Percentiles rank a stretch among this genome's conserved stretches.
Conservation (phyloP, 2,888 invertebrate genomes). For the Orthonychiurus folsomi region DNA sequence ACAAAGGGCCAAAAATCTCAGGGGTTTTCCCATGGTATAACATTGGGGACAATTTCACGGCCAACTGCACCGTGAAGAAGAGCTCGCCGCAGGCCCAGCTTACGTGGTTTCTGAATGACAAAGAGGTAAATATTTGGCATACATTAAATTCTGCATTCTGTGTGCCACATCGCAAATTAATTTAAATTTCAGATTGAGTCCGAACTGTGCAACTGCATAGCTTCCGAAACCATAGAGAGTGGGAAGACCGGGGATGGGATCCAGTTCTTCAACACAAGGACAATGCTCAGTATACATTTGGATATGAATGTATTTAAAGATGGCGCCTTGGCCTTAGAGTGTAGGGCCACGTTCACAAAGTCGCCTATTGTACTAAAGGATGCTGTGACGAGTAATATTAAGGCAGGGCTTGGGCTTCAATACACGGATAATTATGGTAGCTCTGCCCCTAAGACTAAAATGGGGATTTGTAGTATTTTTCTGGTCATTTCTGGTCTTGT, state of each 20-base stretch:
- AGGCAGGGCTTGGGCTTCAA: slow-evolving; percentile 31
- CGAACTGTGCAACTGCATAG: slow-evolving; percentile 29
- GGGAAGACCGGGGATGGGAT: slow-evolving; percentile 36
- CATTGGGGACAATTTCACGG: slow-evolving; percentile 37
- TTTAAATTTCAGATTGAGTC: slow-evolving; percentile 31
- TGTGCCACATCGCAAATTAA: no score
- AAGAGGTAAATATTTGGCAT: slow-evolving; percentile 21
- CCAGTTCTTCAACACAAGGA: slow-evolving; percentile 26
- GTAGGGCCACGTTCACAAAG: slow-evolving; percentile 30
- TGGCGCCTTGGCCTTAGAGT: slow-evolving; percentile 30
- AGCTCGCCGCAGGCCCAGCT: slow-evolving; percentile 34
- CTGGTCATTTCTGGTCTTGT: no score
- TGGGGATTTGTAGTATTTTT: no score
- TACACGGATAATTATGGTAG: no score
- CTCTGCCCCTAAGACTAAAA: no score
- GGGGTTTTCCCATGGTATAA: slow-evolving; percentile 39
- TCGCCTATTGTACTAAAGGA: slow-evolving; percentile 27
- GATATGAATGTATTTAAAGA: slow-evolving; percentile 32
- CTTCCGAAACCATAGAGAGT: slow-evolving; percentile 22
- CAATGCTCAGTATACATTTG: slow-evolving; percentile 31
- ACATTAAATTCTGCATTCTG: neutral
- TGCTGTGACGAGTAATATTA: slow-evolving; percentile 29
- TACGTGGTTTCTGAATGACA: slow-evolving; percentile 35
- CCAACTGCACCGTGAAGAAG: slow-evolving; percentile 31
- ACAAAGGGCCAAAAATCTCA: slow-evolving; percentile 28